These are phyloP conservation scores for Cygnus atratus DNA, from an alignment of 2,113 vertebrate species.

Conservation along the genomic window DNA sequence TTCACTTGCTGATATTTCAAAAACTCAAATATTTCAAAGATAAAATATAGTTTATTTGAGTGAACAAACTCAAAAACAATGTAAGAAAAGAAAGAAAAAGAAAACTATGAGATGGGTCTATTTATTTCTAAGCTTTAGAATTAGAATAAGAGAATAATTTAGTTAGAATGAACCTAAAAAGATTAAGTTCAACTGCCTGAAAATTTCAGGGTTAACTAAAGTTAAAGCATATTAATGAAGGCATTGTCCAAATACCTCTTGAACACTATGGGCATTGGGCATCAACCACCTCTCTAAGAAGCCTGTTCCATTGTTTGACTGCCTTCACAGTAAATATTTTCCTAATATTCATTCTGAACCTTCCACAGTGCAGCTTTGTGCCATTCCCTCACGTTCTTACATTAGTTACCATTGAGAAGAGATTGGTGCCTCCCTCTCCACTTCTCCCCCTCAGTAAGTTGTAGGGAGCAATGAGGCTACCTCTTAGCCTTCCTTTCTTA, in stretches of 20 bases:
- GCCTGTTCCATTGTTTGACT: no score
- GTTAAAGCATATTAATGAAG: neutral
- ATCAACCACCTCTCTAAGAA: no score
- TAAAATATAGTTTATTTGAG: neutral
- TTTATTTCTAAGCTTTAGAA: neutral
- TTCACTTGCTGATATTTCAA: neutral
- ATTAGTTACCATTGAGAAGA: no score
- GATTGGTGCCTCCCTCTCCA: no score
- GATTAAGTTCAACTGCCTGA: neutral
- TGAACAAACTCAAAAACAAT: neutral
- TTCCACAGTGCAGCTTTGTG: no score
- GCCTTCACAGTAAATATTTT: no score
- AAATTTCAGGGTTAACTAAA: neutral
- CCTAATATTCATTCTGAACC: no score
- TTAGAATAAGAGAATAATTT: neutral
- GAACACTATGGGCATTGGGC: no score
- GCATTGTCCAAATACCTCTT: neutral
- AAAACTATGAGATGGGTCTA: rapidly evolving
- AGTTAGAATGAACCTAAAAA: neutral
- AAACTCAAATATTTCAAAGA: neutral
- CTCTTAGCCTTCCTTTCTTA: no score
- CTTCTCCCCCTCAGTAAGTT: no score
- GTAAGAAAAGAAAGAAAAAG: neutral
- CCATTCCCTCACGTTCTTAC: no score
- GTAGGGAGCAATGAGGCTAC: no score